Evolutionary conservation across 2,888 invertebrate species (phyloP), one percentile per base, ranked within the genome.

Genomic region (Drosophila neotestacea): DNA sequence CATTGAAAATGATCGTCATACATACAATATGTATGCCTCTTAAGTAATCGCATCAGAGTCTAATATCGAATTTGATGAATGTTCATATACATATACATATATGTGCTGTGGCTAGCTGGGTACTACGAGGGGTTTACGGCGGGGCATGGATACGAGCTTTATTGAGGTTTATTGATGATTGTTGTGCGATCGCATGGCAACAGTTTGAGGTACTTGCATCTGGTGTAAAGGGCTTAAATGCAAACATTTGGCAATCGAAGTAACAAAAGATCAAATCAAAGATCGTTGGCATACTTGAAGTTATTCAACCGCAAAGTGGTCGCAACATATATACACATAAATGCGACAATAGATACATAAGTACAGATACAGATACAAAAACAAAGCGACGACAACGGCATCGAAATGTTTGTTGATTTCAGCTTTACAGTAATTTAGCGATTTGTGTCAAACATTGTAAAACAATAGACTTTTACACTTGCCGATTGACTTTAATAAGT

Each of bases 221-320:
- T 81, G 66, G 62, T 76, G 68, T 73, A 77, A 88, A 83, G 86
- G 86, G 79, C 73, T 83, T 75, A 70, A 87, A 87, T 77, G 82
- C 85, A 71, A 73, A 78, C 83, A 87, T 85, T 85, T 85, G 85
- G 89, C 81, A 85, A 85, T 84, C 84, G 68, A 48, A 70, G 72
- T 50, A 61, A 60, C 65, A 68, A 62, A 70, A 70, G 68, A 71
- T 80, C 75, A 78, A 85, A 73, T 78, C 81, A 80, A 85, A 85
- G 84, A 85, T 86, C 76, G 83, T 51, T 76, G 76, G 76, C 79
- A 78, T 66, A 78, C 52, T 85, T 81, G 70, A 69, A 75, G 64
- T 87, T 82, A 86, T 89, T 86, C 85, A 86, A 86, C 85, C 85
- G 89, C 85, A 86, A 85, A 85, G 74, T 79, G 56, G 85, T 85